These are phyloP conservation scores for Paratilapia polleni DNA, from an alignment of 2,113 vertebrate genomes.

Conservation along the genomic window DNA sequence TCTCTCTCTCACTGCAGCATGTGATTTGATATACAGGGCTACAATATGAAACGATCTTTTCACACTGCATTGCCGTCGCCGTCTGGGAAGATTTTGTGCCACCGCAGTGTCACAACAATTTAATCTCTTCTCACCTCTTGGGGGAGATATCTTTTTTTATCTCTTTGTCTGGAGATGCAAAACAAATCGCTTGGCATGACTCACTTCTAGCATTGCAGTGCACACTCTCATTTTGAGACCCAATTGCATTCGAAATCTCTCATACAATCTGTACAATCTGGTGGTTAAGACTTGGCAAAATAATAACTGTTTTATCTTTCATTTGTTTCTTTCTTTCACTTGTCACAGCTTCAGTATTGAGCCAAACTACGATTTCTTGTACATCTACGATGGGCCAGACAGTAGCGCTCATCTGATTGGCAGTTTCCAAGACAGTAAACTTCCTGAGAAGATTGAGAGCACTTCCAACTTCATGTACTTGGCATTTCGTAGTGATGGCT, in stretches of 20 bases:
- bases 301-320: slow-evolving; percentile 46
- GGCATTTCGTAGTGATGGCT: slow-evolving; percentile 97
- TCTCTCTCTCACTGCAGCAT: slow-evolving; percentile 51
- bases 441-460: slow-evolving; percentile 97
- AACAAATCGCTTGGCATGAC: slow-evolving; percentile 68
- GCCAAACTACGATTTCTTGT: slow-evolving; percentile 98
- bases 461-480: slow-evolving; percentile 95
- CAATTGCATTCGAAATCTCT: slow-evolving; percentile 49
- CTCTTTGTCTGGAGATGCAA: slow-evolving; percentile 70
- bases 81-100: slow-evolving; percentile 71
- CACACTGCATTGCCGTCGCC: slow-evolving; percentile 64
- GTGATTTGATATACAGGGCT: slow-evolving; percentile 71
- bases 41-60: slow-evolving; percentile 73
- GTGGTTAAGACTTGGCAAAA: slow-evolving; percentile 40
- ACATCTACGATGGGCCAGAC: slow-evolving; percentile 95
- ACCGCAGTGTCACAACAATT: slow-evolving; percentile 73
- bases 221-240: slow-evolving; percentile 42
- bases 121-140: slow-evolving; percentile 74
- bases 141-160: slow-evolving; percentile 63
- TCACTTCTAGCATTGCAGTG: slow-evolving; percentile 45
- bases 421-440: slow-evolving; percentile 97
- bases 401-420: slow-evolving; percentile 92
- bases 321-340: slow-evolving; percentile 44
- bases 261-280: slow-evolving; percentile 36
- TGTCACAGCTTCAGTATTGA: slow-evolving; percentile 94